Evolutionary conservation across 2,888 invertebrate species (phyloP).

Genomic region (Bruchidius siliquastri): DNA sequence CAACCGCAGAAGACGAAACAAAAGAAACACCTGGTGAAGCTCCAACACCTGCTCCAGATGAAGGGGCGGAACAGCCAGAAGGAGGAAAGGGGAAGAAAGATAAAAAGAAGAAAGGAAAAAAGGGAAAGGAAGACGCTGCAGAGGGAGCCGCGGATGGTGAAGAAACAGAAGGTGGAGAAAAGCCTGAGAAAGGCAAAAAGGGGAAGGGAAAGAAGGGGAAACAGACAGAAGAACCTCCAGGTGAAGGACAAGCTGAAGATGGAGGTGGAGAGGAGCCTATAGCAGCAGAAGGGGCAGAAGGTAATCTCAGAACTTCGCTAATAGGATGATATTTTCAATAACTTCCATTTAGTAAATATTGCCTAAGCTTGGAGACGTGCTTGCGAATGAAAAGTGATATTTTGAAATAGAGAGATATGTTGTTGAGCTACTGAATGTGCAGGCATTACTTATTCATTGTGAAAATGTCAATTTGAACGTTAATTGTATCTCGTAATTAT

Average conservation of each 20-base stretch:
- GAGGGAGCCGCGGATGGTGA: conserved; percentile 1
- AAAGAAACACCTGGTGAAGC: conserved; percentile 1
- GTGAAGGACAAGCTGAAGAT: neutral
- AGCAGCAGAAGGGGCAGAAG: neutral
- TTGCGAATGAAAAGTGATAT: no score
- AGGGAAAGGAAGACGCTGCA: conserved; percentile 22
- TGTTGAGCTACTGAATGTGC: no score
- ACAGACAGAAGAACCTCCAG: conserved; percentile 2
- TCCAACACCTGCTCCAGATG: neutral
- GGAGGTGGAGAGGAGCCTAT: conserved; percentile 6
- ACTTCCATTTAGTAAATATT: no score
- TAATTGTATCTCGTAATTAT: no score
- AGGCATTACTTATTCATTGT: no score
- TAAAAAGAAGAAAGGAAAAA: conserved; percentile 25
- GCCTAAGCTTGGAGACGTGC: no score
- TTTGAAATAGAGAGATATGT: no score
- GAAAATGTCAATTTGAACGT: no score
- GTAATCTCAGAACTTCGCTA: neutral
- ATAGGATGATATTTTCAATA: no score
- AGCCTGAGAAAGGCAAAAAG: conserved; percentile 1
- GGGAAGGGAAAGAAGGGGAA: neutral
- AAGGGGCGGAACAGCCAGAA: neutral
- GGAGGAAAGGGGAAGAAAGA: neutral
- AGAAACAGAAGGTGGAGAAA: conserved; percentile 2
- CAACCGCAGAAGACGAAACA: conserved; percentile 26